Percentiles rank a stretch among this genome's conserved stretches.
phyloP scores from a whole-genome alignment of 2,888 invertebrate species.

The Patella ulyssiponensis region DNA sequence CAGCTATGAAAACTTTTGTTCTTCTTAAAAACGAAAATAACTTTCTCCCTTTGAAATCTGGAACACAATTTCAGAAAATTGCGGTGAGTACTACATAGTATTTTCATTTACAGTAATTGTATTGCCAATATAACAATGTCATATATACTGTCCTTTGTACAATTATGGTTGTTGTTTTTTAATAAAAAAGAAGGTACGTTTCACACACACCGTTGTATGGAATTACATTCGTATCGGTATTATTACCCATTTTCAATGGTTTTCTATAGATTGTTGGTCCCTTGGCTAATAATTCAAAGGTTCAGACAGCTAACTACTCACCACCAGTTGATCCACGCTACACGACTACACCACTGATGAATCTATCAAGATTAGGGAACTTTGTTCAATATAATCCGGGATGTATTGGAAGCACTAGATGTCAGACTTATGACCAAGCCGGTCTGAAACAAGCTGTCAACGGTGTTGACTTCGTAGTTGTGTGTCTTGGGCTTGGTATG shows the following conservation, averaged over 20 bases:
- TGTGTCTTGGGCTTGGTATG: conserved; percentile 66
- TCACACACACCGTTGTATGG: neutral
- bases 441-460: conserved; percentile 48
- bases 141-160: too few species aligned
- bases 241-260: neutral
- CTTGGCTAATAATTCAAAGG: conserved; percentile 59
- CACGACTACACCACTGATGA: conserved; percentile 52
- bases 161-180: too few species aligned
- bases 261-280: conserved; percentile 66
- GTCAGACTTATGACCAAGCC: conserved; percentile 45
- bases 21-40: conserved; percentile 49
- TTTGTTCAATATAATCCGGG: conserved; percentile 51
- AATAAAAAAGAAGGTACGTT: neutral
- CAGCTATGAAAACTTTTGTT: conserved; percentile 50
- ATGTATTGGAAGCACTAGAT: conserved; percentile 48
- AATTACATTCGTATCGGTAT: too few species aligned
- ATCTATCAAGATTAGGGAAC: conserved; percentile 44
- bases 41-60: conserved; percentile 34
- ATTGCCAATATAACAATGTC: too few species aligned
- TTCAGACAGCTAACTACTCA: conserved; percentile 63
- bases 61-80: conserved; percentile 26
- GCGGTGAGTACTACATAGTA: conserved; percentile 33
- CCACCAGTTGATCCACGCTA: conserved; percentile 47
- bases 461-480: conserved; percentile 52
- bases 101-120: too few species aligned